These are phyloP conservation scores for Mustela nigripes DNA, from an alignment of 2,113 vertebrate genomes.

Conservation along the genomic window DNA sequence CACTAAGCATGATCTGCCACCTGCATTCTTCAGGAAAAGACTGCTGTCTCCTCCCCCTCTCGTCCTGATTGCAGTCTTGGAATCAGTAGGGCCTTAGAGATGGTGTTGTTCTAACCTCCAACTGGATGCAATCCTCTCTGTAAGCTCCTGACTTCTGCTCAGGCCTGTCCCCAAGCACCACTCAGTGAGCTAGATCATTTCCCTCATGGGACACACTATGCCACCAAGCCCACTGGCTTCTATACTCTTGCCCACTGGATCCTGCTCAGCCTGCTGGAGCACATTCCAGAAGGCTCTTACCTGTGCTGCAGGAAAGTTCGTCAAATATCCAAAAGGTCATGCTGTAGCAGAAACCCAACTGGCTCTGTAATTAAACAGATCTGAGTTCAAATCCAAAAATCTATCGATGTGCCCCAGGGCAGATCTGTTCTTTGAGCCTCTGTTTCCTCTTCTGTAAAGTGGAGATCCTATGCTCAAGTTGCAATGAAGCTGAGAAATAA, in stretches of 20 bases:
- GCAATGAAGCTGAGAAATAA: background rate
- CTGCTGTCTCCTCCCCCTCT: background rate
- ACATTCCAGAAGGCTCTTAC: background rate
- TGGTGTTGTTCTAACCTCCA: background rate
- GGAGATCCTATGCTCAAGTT: background rate
- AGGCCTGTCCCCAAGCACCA: fast-evolving
- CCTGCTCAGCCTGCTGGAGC: background rate
- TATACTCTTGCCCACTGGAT: background rate
- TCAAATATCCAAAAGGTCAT: background rate
- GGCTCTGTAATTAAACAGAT: background rate
- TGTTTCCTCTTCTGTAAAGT: background rate
- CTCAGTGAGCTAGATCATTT: background rate
- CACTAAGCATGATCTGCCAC: background rate
- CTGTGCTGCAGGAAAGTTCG: background rate
- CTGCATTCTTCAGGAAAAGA: background rate
- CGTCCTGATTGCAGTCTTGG: background rate
- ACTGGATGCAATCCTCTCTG: background rate
- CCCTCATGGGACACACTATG: background rate
- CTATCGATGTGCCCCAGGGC: background rate
- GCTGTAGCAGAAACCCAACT: background rate
- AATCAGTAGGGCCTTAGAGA: background rate
- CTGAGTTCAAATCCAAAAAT: background rate
- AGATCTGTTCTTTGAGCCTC: background rate
- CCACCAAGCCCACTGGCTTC: fast-evolving
- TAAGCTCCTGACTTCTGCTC: background rate